Evolutionary conservation across 2,797 vertebrate species (phyloP).

Genomic region (Odontamblyopus lacepedii): DNA sequence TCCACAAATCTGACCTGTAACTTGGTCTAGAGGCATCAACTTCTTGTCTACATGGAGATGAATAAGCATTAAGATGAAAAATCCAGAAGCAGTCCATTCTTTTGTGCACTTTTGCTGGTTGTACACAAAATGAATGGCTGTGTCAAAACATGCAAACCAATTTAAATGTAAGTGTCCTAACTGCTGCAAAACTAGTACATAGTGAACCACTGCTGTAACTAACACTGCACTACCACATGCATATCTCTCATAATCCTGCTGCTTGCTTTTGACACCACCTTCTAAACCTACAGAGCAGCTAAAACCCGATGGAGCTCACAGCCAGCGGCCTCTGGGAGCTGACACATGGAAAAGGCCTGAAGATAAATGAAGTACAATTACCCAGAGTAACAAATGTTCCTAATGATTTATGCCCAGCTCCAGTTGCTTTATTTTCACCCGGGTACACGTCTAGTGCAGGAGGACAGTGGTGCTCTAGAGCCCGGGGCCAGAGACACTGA

Average conservation of each 20-base stretch:
- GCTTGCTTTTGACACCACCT: slow-evolving; percentile 29
- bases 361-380: slow-evolving; percentile 80
- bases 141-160: no score
- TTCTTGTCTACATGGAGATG: no score
- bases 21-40: no score
- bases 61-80: no score
- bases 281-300: slow-evolving; percentile 29
- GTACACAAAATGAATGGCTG: no score
- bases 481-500: slow-evolving; percentile 72
- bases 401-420: slow-evolving; percentile 79
- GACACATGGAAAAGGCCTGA: slow-evolving; percentile 72
- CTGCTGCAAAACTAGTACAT: no score
- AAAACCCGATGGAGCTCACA: slow-evolving; percentile 51
- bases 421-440: slow-evolving; percentile 76
- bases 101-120: not conserved
- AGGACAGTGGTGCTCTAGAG: slow-evolving; percentile 66
- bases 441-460: slow-evolving; percentile 59
- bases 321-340: slow-evolving; percentile 61
- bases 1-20: not conserved
- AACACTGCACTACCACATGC: not conserved
- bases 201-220: not conserved
- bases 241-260: slow-evolving; percentile 12
- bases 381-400: slow-evolving; percentile 75
- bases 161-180: no score
- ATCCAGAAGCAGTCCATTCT: not conserved